These are phyloP conservation scores for Tribolium castaneum DNA, from an alignment of 1,140 invertebrate species.

Conservation along the genomic window DNA sequence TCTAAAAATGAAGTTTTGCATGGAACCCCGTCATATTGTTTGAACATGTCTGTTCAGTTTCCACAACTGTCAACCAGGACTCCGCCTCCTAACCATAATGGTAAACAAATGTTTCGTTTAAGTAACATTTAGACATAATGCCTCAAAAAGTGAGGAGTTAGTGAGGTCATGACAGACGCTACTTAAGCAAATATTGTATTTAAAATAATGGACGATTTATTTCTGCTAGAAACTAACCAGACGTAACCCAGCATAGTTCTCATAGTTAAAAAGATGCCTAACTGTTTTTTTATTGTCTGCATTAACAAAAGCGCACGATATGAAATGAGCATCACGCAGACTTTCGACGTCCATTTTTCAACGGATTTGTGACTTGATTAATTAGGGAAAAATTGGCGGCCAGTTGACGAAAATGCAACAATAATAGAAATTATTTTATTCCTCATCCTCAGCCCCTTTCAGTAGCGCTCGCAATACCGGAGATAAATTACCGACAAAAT, in stretches of 20 bases:
- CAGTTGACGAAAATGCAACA: too few relatives aligned
- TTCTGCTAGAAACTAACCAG: not conserved
- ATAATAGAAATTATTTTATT: too few relatives aligned
- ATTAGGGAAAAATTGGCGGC: too few relatives aligned
- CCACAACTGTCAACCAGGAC: not conserved
- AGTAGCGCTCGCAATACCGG: conserved; percentile 13
- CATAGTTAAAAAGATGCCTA: conserved; percentile 6
- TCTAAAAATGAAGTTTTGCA: not conserved
- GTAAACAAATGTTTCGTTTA: not conserved
- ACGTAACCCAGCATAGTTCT: not conserved
- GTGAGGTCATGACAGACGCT: too few relatives aligned
- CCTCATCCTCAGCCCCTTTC: not conserved
- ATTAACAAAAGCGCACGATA: not conserved
- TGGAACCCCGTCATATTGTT: not conserved
- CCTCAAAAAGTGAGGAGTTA: not conserved
- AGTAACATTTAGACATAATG: not conserved
- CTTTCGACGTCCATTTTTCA: not conserved
- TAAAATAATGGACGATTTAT: not conserved
- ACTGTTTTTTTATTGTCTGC: conserved; percentile 2
- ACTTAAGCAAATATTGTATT: not conserved
- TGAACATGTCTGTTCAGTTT: not conserved
- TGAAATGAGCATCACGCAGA: not conserved
- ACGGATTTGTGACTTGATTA: not conserved
- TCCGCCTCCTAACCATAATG: not conserved
- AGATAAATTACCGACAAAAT: conserved; percentile 29